Base-by-base conservation (phyloP, 2,113 vertebrate genomes). In the Cinclus mexicanus region DNA sequence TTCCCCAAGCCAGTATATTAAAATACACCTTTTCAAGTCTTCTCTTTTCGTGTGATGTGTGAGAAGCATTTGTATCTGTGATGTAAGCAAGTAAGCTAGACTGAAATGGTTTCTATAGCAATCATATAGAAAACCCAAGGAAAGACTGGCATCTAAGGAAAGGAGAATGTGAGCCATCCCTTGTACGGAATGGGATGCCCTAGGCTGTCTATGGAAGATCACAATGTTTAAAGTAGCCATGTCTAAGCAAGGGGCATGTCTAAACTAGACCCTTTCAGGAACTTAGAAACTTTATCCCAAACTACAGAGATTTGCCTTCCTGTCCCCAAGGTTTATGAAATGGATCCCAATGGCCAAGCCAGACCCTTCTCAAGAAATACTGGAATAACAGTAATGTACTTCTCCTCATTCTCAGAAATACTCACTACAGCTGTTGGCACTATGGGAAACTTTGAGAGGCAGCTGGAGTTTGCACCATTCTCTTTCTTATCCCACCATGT, bases 131-230 rank as follows among this genome's bases (percentile, higher is more conserved):
- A 90, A 80, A 81, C 17, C 14, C n/a, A n/a, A 42, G 39, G 21
- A 67, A 35, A 74, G 67, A 39, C 28, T 63, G 47, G 6, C 28
- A 53, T 47, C 25, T 69, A 60, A 92, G 61, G 42, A 61, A 86
- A 76, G 46, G 55, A 7, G 20, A 17, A 46, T 0, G 1, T 53
- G 55, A 74, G 29, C 7, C 24, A 63, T 47, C 5, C 3, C 3
- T 26, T 77, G 8, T 13, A 29, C 7, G 24, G 37, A 90, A 47
- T 8, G 3, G 33, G 55, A 55, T 61, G 11, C 7, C 35, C 59
- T 65, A 57, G 80, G 20, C 15, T 53, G 10, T 15, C n/a, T 50
- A 5, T 1, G 3, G 37, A 76, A 64, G 22, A 65, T 7, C n/a
- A 53, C 29, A 33, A 7, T 14, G 14, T 37, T 53, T 77, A n/a